Evolutionary conservation across 2,888 invertebrate species (phyloP).

Genomic region (Perizoma flavofasciatum): DNA sequence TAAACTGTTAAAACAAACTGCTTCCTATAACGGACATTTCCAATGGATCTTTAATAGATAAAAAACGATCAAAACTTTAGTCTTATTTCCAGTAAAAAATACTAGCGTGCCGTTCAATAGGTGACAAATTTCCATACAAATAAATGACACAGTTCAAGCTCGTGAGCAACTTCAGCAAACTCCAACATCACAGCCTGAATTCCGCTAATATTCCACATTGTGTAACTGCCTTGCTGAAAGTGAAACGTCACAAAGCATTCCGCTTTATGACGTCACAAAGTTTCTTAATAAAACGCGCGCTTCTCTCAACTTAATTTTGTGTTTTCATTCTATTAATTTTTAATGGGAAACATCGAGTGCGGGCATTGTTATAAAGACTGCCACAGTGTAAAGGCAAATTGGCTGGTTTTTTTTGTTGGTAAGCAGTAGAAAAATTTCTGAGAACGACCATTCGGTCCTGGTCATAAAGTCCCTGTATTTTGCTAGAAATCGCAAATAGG

Average conservation of each 20-base stretch:
- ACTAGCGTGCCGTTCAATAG: no score
- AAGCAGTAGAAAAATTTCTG: no score
- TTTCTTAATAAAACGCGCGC: conserved; percentile 41
- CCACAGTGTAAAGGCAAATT: conserved; percentile 28
- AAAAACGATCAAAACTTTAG: no score
- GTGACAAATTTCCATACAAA: background rate
- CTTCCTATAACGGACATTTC: no score
- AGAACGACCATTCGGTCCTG: no score
- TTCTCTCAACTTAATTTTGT: conserved; percentile 44
- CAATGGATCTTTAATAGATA: no score
- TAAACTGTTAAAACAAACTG: no score
- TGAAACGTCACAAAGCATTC: conserved; percentile 41
- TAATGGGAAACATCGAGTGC: conserved; percentile 70
- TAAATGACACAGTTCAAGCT: conserved; percentile 1
- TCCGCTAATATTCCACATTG: conserved; percentile 46
- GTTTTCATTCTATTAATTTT: conserved; percentile 67
- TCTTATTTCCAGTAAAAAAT: no score
- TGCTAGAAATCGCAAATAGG: no score
- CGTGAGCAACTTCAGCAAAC: conserved; percentile 7
- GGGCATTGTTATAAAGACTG: conserved; percentile 71
- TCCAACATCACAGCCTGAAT: conserved; percentile 12
- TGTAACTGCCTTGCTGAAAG: conserved; percentile 36
- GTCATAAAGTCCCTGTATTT: no score
- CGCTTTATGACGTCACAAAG: conserved; percentile 31
- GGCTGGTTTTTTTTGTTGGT: conserved; percentile 1